Evolutionary conservation across 2,888 invertebrate species (phyloP).

Genomic region (Andrena bucephala): DNA sequence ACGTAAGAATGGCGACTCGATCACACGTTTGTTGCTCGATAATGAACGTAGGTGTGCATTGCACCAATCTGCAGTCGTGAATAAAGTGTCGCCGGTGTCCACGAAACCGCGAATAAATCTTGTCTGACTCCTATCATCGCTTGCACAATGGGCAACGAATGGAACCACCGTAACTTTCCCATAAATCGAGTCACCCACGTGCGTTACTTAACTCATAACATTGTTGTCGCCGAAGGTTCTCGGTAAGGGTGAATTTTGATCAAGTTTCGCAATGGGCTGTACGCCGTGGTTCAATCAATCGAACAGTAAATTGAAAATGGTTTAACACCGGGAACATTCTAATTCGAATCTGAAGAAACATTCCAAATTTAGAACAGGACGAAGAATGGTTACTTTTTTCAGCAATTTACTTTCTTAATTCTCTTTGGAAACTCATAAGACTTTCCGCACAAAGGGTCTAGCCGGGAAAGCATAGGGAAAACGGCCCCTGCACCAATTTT

Average conservation of each 20-base stretch:
- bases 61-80: conserved; percentile 38
- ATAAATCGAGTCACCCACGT: conserved; percentile 61
- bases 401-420: no score
- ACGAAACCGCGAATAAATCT: conserved; percentile 65
- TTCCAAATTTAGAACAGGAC: no score
- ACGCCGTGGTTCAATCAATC: conserved; percentile 32
- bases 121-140: conserved; percentile 53
- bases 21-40: conserved; percentile 12
- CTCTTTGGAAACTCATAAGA: no score
- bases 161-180: conserved; percentile 57
- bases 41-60: conserved; percentile 47
- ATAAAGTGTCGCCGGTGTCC: conserved; percentile 51
- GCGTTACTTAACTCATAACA: conserved; percentile 50
- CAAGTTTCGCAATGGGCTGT: conserved; percentile 36
- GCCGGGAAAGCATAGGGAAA: no score
- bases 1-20: conserved; percentile 14
- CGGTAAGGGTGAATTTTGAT: conserved; percentile 51
- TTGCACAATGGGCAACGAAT: conserved; percentile 57
- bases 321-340: no score
- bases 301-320: conserved; percentile 22
- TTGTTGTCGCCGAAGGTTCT: conserved; percentile 28
- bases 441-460: no score
- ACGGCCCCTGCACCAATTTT: no score
- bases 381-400: no score
- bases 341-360: no score